A percentile compares a stretch with the other conserved stretches of the same genome.
These are phyloP conservation scores for Ceyx cyanopectus DNA, from an alignment of 2,113 vertebrate genomes.

Conservation along the genomic window DNA sequence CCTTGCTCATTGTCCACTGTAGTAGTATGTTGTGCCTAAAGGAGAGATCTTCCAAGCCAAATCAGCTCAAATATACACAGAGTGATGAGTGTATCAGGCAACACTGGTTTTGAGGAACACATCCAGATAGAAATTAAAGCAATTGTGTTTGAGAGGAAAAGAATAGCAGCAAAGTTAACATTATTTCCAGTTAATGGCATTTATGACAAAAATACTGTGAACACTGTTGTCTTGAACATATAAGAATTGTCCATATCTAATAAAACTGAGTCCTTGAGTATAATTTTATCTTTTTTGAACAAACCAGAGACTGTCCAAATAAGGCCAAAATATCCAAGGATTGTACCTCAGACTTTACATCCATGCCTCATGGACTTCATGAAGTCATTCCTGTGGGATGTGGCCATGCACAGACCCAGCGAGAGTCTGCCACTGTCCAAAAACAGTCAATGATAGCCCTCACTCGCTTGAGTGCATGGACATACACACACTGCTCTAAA, in stretches of 20 bases:
- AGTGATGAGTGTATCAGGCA: neutral
- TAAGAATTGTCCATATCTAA: neutral
- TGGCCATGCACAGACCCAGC: rapidly evolving
- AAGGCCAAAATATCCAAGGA: neutral
- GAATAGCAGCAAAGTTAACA: neutral
- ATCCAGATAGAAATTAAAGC: neutral
- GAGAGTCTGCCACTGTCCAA: neutral
- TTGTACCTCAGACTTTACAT: neutral
- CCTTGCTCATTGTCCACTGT: no score
- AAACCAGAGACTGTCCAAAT: neutral
- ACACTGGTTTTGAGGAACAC: neutral
- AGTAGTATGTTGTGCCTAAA: neutral
- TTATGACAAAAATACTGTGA: neutral
- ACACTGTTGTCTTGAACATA: neutral
- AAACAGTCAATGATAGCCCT: neutral
- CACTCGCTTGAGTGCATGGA: rapidly evolving
- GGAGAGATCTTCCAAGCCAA: neutral
- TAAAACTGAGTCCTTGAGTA: neutral
- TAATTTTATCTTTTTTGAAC: neutral
- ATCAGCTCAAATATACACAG: neutral
- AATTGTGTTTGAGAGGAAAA: neutral
- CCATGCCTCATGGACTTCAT: neutral
- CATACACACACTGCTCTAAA: neutral
- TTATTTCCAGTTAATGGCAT: neutral
- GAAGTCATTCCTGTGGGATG: neutral